Evolutionary conservation across 1,140 invertebrate genomes (phyloP).

Genomic region (Drosophila burlai): DNA sequence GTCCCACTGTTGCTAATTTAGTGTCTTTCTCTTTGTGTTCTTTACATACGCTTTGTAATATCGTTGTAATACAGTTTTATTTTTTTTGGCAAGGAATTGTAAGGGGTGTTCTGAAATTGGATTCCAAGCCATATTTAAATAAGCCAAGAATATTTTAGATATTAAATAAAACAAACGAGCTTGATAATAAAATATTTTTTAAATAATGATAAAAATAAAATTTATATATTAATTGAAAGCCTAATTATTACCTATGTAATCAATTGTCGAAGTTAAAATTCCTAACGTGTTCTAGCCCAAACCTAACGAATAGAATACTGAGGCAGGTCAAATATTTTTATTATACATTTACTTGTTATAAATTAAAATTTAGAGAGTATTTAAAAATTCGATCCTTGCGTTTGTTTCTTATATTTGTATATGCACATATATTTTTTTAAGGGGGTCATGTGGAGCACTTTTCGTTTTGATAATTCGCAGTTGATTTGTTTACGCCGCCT

Average conservation of each 20-base stretch:
- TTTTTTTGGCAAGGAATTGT: background rate
- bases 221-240: too few relatives aligned
- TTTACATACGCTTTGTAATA: constrained; percentile 1
- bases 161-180: too few relatives aligned
- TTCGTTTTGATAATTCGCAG: constrained; percentile 72
- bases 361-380: background rate
- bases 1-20: constrained; percentile 68
- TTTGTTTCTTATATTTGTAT: background rate
- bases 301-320: background rate
- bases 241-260: too few relatives aligned
- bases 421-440: constrained; percentile 10
- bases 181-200: too few relatives aligned
- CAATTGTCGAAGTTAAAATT: too few relatives aligned
- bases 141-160: too few relatives aligned
- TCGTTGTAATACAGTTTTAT: constrained; percentile 8
- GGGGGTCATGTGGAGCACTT: constrained; percentile 41
- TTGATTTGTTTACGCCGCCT: constrained; percentile 74
- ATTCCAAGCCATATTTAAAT: too few relatives aligned
- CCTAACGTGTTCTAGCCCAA: background rate
- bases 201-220: too few relatives aligned
- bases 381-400: background rate
- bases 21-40: constrained; percentile 18
- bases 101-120: background rate
- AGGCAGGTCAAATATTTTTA: background rate
- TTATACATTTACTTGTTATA: background rate